phyloP scores from a whole-genome alignment of 2,113 vertebrate species.

The Hystrix brachyura region DNA sequence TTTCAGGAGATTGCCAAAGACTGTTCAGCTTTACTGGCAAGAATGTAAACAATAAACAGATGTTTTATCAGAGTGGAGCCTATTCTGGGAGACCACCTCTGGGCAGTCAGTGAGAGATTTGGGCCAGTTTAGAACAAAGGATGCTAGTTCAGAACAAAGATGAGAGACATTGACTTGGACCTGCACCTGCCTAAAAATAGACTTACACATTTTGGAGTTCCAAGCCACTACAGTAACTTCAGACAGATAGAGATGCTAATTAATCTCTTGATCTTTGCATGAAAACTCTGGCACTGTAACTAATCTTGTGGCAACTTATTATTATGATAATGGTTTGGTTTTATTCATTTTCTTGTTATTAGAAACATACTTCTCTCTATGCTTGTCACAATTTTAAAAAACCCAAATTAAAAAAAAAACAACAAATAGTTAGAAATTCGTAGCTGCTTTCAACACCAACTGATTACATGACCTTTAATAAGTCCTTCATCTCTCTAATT shows the following conservation, averaged over 20 bases:
- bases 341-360: slow-evolving; percentile 63
- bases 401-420: too few species aligned
- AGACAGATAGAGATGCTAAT: slow-evolving; percentile 72
- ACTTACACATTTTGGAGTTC: neutral
- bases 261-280: slow-evolving; percentile 76
- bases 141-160: slow-evolving; percentile 52
- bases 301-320: slow-evolving; percentile 69
- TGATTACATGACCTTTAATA: slow-evolving; percentile 50
- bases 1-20: slow-evolving; percentile 72
- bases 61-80: slow-evolving; percentile 69
- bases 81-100: neutral
- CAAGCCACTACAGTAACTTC: slow-evolving; percentile 49
- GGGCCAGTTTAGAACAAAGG: neutral
- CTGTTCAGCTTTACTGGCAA: slow-evolving; percentile 69
- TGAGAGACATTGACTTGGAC: neutral
- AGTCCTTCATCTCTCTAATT: neutral
- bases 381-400: slow-evolving; percentile 18
- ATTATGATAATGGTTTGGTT: slow-evolving; percentile 55
- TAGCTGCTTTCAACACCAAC: neutral
- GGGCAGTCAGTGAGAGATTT: slow-evolving; percentile 50
- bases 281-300: slow-evolving; percentile 57
- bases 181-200: slow-evolving; percentile 64
- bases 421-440: slow-evolving; percentile 38
- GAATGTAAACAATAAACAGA: slow-evolving; percentile 75
- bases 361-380: slow-evolving; percentile 16